Base-by-base conservation (phyloP, 2,113 vertebrate genomes). In the rabbit (Oryctolagus cuniculus) region DNA sequence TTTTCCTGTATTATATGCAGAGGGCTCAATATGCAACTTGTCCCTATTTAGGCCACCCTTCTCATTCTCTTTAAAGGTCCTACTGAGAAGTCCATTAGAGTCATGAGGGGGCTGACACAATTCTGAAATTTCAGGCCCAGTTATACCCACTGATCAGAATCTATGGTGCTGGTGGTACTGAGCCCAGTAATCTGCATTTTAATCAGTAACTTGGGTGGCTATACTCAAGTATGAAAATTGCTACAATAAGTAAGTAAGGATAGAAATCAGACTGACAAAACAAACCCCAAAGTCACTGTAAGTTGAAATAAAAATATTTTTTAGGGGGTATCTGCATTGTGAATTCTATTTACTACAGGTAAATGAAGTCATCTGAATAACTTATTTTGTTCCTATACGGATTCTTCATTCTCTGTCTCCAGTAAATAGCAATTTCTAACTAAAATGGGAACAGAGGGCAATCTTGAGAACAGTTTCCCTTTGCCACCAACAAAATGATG, bases 401-500 rank as follows among this genome's bases (percentile, higher is more conserved):
- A 87, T 74, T 95, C 89, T 87, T 36, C 21, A 89, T 44, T 67
- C 21, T 9, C 21, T 9, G 6, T 63, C 11, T 89, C 49, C 21
- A 69, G 64, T 24, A 91, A 89, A 73, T 4, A 75, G 13, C 58
- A 51, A 91, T 90, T 96, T 94, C 36, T 88, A 80, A 90, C 58
- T 78, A 91, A 94, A 81, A 77, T 61, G 27, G 69, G 17, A 49
- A 69, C 0, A 36, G 72, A 55, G 3, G 5, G 17, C 81, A 78
- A 66, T 27, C 34, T 58, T 21, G 8, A 34, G n/a, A 66, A 44
- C 66, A 27, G 44, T 49, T 21, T 73, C 24, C 85, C 73, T 78
- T 12, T 81, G 29, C 31, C 49, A 73, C 74, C 44, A 61, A 89
- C 10, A 89, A 38, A 77, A 85, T 63, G 49, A 77, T 38, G 49